phyloP scores from a whole-genome alignment of 92 coral and sea anemone genomes.

The Heliopora coerulea region DNA sequence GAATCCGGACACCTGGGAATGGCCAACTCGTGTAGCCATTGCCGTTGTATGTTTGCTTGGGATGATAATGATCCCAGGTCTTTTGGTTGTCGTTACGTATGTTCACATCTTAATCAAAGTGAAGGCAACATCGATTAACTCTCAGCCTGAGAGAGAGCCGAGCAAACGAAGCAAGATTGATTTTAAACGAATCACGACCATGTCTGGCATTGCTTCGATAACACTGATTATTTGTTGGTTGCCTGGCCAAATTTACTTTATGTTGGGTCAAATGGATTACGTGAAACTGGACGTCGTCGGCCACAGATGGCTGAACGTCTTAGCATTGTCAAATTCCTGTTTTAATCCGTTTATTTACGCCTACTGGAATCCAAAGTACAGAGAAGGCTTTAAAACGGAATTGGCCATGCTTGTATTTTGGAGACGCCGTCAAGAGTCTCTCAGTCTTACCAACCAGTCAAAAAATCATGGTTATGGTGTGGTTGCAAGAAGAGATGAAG shows the following conservation, averaged over 20 bases:
- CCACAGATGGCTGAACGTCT: conserved; percentile 36
- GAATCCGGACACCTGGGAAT: conserved; percentile 28
- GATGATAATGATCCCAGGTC: conserved; percentile 23
- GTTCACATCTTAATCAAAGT: conserved; percentile 14
- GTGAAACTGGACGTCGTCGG: neutral
- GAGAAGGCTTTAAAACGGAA: conserved; percentile 25
- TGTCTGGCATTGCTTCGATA: conserved; percentile 31
- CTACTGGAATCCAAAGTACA: conserved; percentile 20
- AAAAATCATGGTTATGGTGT: neutral
- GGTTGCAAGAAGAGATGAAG: neutral
- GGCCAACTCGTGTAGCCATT: conserved; percentile 22
- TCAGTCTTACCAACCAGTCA: neutral
- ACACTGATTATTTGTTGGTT: conserved; percentile 29
- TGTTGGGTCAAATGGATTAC: conserved; percentile 39
- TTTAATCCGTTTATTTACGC: conserved; percentile 34
- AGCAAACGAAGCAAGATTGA: neutral
- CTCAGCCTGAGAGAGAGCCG: neutral
- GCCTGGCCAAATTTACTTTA: conserved; percentile 31
- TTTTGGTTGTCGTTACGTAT: conserved; percentile 9
- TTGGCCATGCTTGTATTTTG: conserved; percentile 9
- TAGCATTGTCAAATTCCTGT: conserved; percentile 17
- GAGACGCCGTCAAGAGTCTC: neutral
- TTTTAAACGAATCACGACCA: conserved; percentile 19
- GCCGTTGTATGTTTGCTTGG: conserved; percentile 29
- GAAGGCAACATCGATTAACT: neutral